These are phyloP conservation scores for Philaethria dido DNA, from an alignment of 2,888 invertebrate species.

Conservation along the genomic window DNA sequence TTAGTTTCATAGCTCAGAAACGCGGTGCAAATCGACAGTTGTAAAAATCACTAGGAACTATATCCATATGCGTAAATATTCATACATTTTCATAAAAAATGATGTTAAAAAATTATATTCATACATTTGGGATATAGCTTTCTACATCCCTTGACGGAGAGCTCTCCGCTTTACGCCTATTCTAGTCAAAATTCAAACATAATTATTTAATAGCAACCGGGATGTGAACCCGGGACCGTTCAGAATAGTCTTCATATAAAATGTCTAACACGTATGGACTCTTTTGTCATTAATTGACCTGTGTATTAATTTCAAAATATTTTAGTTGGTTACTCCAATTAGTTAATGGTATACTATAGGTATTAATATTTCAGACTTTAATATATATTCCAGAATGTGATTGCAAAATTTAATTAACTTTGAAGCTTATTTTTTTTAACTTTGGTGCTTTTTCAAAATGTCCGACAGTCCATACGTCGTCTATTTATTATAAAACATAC, in stretches of 20 bases:
- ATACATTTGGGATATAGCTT: constrained; percentile 15
- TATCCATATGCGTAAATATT: constrained; percentile 19
- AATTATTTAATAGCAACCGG: neutral
- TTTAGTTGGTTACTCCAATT: neutral
- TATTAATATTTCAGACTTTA: too few relatives aligned
- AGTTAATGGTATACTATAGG: neutral
- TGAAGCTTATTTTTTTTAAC: too few relatives aligned
- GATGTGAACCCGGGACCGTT: neutral
- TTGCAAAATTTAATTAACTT: neutral
- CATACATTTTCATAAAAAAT: constrained; percentile 1
- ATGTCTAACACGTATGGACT: constrained; percentile 4
- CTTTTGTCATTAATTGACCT: constrained; percentile 5
- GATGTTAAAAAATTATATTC: neutral
- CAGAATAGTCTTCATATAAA: neutral
- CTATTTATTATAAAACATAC: constrained; percentile 24
- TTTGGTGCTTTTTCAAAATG: too few relatives aligned
- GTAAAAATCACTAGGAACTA: constrained; percentile 24
- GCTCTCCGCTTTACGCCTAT: neutral
- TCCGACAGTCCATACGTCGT: constrained; percentile 18
- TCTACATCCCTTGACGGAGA: neutral
- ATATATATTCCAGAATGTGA: neutral
- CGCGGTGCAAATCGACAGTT: constrained; percentile 39
- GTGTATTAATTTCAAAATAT: neutral
- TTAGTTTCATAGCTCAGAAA: constrained; percentile 5
- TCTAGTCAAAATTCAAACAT: neutral